Evolutionary conservation across 2,113 vertebrate species (phyloP), one percentile per base, ranked within the genome.

Genomic region (Scytalopus superciliaris): DNA sequence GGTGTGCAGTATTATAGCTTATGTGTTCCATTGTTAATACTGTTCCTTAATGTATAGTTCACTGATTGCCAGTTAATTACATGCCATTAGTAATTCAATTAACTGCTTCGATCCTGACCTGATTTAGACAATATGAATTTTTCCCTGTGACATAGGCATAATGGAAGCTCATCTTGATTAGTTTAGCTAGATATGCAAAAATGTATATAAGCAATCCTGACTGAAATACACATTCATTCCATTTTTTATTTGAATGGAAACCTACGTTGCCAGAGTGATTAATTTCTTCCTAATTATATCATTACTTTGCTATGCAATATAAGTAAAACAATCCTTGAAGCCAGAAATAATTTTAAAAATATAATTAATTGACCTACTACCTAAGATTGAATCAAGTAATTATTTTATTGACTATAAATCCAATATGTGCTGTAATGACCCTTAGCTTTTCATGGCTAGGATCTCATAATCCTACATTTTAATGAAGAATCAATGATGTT

Each of bases 371-470:
- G 80, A 93, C 52, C 56, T 47, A 84, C 44, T 72, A 84, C 64
- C 47, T 79, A 92, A 82, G 77, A 84, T 62, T 91, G 73, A 92
- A 92, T 92, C 57, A 90, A 93, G 80, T 85, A 93, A 96, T 96
- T 96, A 91, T 96, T 96, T 96, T 90, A 95, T 95, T 95, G 93
- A 96, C 90, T 94, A 76, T 72, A 91, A 95, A 87, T 93, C 35
- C 89, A 96, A 86, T 83, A 80, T 79, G 84, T 69, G 59, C 74
- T 87, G 45, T 90, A 95, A 97, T 62, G 60, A 92, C 63, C 66
- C 75, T 81, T 93, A 82, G 73, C 15, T 93, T 94, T 90, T 89
- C 45, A 89, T 60, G 75, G 66, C n/a, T 80, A 84, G 45, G 21
- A 84, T 92, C 68, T 83, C 81, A 94, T 95, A 95, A 94, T 89